phyloP scores from a whole-genome alignment of 2,113 vertebrate species.

The Pedetes capensis region DNA sequence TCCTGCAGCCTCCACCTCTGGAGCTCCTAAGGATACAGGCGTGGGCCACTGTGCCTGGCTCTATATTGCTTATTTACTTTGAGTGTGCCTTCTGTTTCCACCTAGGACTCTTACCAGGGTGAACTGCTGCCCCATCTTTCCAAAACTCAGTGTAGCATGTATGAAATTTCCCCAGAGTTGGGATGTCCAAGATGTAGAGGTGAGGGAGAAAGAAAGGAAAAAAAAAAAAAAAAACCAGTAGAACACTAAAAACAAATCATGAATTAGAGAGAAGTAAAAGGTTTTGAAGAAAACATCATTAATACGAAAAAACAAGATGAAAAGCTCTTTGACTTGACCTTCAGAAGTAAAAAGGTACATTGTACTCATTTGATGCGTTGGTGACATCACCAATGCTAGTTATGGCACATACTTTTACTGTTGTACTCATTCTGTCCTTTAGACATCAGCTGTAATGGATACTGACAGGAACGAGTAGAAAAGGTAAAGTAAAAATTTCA shows the following conservation, averaged over 20 bases:
- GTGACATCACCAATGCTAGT: conserved; percentile 24
- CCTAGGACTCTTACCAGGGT: background rate
- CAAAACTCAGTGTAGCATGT: background rate
- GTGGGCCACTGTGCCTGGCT: too few relatives aligned
- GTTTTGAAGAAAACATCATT: background rate
- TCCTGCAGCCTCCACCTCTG: too few relatives aligned
- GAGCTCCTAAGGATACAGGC: too few relatives aligned
- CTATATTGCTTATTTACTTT: background rate
- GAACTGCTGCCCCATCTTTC: background rate
- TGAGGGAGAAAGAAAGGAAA: background rate
- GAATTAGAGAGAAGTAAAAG: background rate
- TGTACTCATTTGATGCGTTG: background rate
- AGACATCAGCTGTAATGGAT: conserved; percentile 58
- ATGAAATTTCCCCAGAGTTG: background rate
- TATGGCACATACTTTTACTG: conserved; percentile 27
- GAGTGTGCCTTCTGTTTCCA: background rate
- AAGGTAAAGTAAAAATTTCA: conserved; percentile 70
- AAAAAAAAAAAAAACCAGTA: background rate
- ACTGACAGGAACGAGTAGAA: conserved; percentile 40
- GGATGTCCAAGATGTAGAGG: background rate
- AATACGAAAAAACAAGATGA: background rate
- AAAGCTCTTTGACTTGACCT: conserved; percentile 16
- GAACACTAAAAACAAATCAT: background rate
- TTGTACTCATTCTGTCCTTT: conserved; percentile 15
- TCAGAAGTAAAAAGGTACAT: background rate